Conservation (phyloP, 2,888 invertebrate species). For the Nephrocerus scutellatus region DNA sequence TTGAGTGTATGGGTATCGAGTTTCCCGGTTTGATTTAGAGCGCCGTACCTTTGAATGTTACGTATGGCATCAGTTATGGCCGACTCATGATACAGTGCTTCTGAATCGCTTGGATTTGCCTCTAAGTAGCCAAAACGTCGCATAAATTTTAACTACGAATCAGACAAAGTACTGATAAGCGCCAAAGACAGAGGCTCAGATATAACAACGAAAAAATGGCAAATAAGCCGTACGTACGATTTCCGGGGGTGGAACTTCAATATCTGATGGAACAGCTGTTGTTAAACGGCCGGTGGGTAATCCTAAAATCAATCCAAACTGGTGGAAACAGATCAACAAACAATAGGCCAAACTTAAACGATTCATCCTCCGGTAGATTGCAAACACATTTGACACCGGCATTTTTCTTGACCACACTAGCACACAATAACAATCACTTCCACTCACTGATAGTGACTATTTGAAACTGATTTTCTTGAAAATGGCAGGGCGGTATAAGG, state of each 20-base stretch:
- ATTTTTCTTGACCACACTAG: no score
- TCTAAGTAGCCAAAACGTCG: slow-evolving; percentile 63
- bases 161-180: background rate
- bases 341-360: no score
- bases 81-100: slow-evolving; percentile 56
- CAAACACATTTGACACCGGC: no score
- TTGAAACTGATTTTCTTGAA: no score
- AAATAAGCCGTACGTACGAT: slow-evolving; percentile 21
- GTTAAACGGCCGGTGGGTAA: no score
- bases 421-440: no score
- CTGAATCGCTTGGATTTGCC: slow-evolving; percentile 49
- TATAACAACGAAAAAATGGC: no score
- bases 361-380: no score
- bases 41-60: slow-evolving; percentile 65
- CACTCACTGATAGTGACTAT: no score
- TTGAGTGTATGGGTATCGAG: slow-evolving; percentile 59
- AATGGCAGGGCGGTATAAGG: no score
- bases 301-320: no score
- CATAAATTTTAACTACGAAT: slow-evolving; percentile 57
- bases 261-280: slow-evolving; percentile 16
- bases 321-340: no score
- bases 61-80: slow-evolving; percentile 59
- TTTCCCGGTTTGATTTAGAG: slow-evolving; percentile 60
- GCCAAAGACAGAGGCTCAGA: background rate
- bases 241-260: slow-evolving; percentile 31